Evolutionary conservation across 1,140 invertebrate genomes (phyloP), one percentile per base, ranked within the genome.

Genomic region (Sycophaga agraensis): DNA sequence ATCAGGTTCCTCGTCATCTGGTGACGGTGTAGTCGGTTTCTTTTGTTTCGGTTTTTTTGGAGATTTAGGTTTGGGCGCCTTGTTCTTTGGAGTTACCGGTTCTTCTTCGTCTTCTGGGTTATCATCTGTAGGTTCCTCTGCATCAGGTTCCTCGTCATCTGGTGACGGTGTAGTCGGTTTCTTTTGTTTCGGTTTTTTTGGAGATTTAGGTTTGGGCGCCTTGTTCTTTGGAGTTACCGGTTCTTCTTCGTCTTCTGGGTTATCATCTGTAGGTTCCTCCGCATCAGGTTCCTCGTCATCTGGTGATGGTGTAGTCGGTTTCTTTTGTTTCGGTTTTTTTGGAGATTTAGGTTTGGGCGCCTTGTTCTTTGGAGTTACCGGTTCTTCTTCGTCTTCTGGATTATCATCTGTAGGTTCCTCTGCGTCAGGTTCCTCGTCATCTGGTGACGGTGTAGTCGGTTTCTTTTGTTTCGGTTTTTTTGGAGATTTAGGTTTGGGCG

Each of bases 231-330:
- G 24, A 2, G 6, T 34, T 19, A 28, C 26, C 6, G 42, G 21
- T n/a, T 43, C 28, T 5, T 51, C 49, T 16, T 34, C 26, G 24
- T 53, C 19, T 22, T 48, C 40, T 2, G 48, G 16, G 31, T 16
- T 39, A 34, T 59, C 48, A 4, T 60, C 50, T 11, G 42, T 3
- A 24, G 17, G 4, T n/a, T 60, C 58, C 28, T 61, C 59, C 3
- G 43, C 8, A 2, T 55, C 24, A 14, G 19, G 9, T 1, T 59
- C 56, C 8, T 43, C 42, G 1, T 51, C 34, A 42, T 24, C 35
- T n/a, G 57, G 46, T n/a, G 34, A 7, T 28, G 2, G 14, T 9
- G 45, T 50, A 19, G 57, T 59, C 4, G 57, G 35, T 2, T 51
- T 59, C 2, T 19, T 43, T 17, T 50, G 28, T 34, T 46, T 22